Base-by-base conservation (phyloP, 2,888 invertebrate genomes). In the Drosophila pegasa region DNA sequence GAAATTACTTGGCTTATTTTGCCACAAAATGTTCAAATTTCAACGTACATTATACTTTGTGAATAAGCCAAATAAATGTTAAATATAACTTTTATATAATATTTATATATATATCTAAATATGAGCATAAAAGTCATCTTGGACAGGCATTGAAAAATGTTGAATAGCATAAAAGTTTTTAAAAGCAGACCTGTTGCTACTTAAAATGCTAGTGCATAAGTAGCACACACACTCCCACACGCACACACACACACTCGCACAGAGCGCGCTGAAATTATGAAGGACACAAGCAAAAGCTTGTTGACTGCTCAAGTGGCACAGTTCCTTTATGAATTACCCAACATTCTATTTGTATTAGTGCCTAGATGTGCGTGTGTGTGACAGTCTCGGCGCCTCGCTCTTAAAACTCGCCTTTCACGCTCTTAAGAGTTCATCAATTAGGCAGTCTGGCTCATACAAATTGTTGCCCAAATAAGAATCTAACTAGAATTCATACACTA, bases 241-340 rank as follows among this genome's bases (percentile, higher is more conserved):
- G 59, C 48, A 54, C 27, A 33, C 43, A 55, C 47, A 12, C 45
- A 43, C 20, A 52, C 27, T n/a, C 22, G 20, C 48, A 51, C 31
- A 48, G 55, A 65, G 45, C 43, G 73, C 40, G 47, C 55, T 43
- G 51, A 61, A 61, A 64, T 77, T 72, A 73, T 72, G 70, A 87
- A 76, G 76, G 78, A 80, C 84, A 80, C 61, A 70, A 61, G 73
- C 62, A 69, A 88, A 86, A 88, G 84, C 84, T 85, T 87, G 87
- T 76, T 80, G 82, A 82, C 88, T 82, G 65, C 86, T 87, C 86
- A 85, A 87, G 84, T 86, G 76, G 84, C 76, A 78, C 71, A 74
- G 72, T 80, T 83, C 71, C 78, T 79, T 75, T 65, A 67, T 71
- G 61, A 70, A 57, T 74, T 70, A 48, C 47, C 66, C n/a, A 52